A percentile compares a stretch with the other conserved stretches of the same genome.
Evolutionary conservation across 2,888 invertebrate species (phyloP).

Genomic region (Mesoligia furuncula): DNA sequence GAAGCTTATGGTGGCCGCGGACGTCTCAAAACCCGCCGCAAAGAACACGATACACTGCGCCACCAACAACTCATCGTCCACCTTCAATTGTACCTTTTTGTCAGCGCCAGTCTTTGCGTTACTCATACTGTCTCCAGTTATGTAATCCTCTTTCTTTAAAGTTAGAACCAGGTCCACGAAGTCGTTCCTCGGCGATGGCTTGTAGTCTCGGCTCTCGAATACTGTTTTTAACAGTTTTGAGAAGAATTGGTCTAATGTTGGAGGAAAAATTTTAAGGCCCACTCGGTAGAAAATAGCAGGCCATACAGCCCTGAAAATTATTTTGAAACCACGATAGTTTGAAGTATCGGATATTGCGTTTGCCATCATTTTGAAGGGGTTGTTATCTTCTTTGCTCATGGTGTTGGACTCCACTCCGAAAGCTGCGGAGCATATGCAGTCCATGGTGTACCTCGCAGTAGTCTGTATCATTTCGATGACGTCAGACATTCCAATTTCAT

Average conservation of each 20-base stretch:
- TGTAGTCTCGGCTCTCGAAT: slow-evolving; percentile 55
- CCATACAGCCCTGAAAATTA: slow-evolving; percentile 69
- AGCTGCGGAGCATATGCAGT: slow-evolving; percentile 70
- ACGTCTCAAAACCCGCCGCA: too few relatives aligned
- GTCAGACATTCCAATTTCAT: slow-evolving; percentile 42
- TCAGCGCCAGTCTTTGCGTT: slow-evolving; percentile 3
- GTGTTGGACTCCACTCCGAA: slow-evolving; percentile 64
- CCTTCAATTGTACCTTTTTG: slow-evolving; percentile 19
- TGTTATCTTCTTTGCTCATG: slow-evolving; percentile 49
- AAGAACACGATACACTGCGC: too few relatives aligned
- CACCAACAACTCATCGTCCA: slow-evolving; percentile 59
- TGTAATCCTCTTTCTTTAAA: too few relatives aligned
- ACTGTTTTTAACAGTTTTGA: slow-evolving; percentile 64
- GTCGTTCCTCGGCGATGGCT: too few relatives aligned
- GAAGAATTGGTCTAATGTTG: slow-evolving; percentile 69
- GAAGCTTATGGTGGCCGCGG: slow-evolving; percentile 20
- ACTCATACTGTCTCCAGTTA: too few relatives aligned
- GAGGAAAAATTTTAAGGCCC: slow-evolving; percentile 67
- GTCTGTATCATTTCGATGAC: slow-evolving; percentile 64
- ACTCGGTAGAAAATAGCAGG: slow-evolving; percentile 74
- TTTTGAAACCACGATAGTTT: slow-evolving; percentile 62
- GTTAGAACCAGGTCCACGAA: too few relatives aligned
- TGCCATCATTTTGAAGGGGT: slow-evolving; percentile 70
- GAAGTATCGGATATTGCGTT: slow-evolving; percentile 67
- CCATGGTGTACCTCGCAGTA: slow-evolving; percentile 73